Evolutionary conservation across 2,797 vertebrate genomes (phyloP).

Genomic region (Hybognathus amarus): DNA sequence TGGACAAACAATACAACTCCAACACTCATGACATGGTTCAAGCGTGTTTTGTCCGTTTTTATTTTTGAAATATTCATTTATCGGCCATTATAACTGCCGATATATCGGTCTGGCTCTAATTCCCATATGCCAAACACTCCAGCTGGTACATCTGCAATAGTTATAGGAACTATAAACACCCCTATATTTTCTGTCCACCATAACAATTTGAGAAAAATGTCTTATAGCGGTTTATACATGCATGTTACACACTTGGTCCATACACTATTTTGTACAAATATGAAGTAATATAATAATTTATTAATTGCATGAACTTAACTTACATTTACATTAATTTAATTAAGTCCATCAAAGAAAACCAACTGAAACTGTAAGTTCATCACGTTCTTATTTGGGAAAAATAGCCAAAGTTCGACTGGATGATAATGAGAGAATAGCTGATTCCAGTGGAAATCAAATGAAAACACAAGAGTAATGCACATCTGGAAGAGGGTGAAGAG

Average conservation of each 20-base stretch:
- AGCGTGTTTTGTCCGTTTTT: no score
- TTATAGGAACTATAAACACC: not conserved
- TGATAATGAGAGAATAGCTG: slow-evolving; percentile 16
- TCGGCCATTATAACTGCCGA: no score
- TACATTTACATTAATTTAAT: not conserved
- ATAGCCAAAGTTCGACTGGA: slow-evolving; percentile 9
- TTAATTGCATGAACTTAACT: not conserved
- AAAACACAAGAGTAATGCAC: slow-evolving; percentile 2
- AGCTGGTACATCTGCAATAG: not conserved
- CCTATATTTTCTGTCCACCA: not conserved
- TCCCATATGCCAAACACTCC: not conserved
- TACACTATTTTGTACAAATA: not conserved
- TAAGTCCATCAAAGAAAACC: not conserved
- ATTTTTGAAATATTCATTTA: no score
- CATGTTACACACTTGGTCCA: not conserved
- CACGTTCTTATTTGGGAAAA: not conserved
- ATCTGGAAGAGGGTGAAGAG: slow-evolving; percentile 17
- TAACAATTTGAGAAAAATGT: not conserved
- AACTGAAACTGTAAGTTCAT: not conserved
- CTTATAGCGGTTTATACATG: not conserved
- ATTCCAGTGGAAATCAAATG: not conserved
- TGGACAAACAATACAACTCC: no score
- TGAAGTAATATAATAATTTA: not conserved
- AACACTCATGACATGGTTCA: no score
- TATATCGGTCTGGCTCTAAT: no score